Conservation (phyloP, 30 jellyfish, hydroid and myxozoan species). For the Aurelia aurita complex sp. Pacific region DNA sequence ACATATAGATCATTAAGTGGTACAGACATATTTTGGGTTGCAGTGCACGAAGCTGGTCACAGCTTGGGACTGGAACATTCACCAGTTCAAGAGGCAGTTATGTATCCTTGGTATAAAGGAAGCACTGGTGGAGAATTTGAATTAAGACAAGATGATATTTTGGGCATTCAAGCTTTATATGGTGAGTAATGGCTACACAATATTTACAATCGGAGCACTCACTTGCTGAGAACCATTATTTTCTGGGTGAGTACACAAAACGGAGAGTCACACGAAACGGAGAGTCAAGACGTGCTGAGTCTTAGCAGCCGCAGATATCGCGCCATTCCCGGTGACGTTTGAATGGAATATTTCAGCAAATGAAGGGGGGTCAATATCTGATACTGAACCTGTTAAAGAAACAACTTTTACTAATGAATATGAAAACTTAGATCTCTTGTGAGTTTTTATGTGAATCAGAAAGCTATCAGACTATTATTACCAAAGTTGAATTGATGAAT, state of each 20-base stretch:
- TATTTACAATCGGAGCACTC: neutral
- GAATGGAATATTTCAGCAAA: too few relatives aligned
- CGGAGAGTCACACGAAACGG: too few relatives aligned
- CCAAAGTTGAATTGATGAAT: too few relatives aligned
- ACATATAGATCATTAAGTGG: constrained; percentile 43
- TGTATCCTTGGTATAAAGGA: constrained; percentile 90
- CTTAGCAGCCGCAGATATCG: too few relatives aligned
- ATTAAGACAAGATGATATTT: constrained; percentile 69
- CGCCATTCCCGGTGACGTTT: too few relatives aligned
- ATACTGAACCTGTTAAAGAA: too few relatives aligned
- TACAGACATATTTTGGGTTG: constrained; percentile 73
- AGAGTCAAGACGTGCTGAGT: too few relatives aligned
- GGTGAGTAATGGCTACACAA: constrained; percentile 29
- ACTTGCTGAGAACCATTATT: neutral
- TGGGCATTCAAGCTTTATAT: constrained; percentile 71
- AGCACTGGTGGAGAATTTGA: constrained; percentile 50
- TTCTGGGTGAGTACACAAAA: neutral
- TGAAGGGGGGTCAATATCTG: too few relatives aligned
- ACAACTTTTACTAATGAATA: too few relatives aligned
- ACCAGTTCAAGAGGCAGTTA: constrained; percentile 61
- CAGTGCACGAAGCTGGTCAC: constrained; percentile 94
- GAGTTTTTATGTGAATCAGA: too few relatives aligned
- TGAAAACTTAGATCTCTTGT: too few relatives aligned
- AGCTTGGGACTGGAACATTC: constrained; percentile 89
- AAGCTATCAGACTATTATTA: too few relatives aligned